phyloP scores from a whole-genome alignment of 1,140 invertebrate species.

The Heliothis virescens region DNA sequence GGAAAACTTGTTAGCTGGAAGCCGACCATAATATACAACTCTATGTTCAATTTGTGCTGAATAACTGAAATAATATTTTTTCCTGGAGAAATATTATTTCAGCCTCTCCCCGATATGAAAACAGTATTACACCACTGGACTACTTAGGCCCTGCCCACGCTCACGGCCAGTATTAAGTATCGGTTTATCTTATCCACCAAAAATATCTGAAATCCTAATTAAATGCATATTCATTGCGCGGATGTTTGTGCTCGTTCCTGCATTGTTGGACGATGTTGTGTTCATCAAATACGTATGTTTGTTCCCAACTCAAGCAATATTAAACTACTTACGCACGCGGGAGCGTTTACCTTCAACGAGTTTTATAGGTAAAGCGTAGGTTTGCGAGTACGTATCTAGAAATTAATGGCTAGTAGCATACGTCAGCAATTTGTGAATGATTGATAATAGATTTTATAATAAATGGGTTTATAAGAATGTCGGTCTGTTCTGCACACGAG shows the following conservation, averaged over 20 bases:
- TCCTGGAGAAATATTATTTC: too few species aligned
- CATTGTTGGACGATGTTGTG: background rate
- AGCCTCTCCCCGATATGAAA: too few species aligned
- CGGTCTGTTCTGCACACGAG: too few species aligned
- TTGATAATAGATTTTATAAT: background rate
- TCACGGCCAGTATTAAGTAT: too few species aligned
- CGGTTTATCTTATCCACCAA: too few species aligned
- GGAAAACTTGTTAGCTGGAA: too few species aligned
- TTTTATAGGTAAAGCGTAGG: background rate
- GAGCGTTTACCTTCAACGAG: background rate
- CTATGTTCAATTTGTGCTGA: too few species aligned
- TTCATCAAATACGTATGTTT: background rate
- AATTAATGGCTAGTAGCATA: background rate
- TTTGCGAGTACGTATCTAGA: background rate
- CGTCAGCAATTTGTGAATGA: background rate
- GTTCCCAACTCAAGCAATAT: background rate
- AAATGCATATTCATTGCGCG: background rate
- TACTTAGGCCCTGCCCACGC: too few species aligned
- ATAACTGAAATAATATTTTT: too few species aligned
- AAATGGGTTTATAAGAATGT: background rate
- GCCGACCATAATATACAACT: too few species aligned
- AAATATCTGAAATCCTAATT: background rate
- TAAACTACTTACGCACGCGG: background rate
- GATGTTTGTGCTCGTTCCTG: constrained; percentile 11
- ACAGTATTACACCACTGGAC: too few species aligned